Percentiles rank a stretch among this genome's conserved stretches.
phyloP scores from a whole-genome alignment of 37 sponge, comb jelly and placozoan genomes.

The Sycon ciliatum region DNA sequence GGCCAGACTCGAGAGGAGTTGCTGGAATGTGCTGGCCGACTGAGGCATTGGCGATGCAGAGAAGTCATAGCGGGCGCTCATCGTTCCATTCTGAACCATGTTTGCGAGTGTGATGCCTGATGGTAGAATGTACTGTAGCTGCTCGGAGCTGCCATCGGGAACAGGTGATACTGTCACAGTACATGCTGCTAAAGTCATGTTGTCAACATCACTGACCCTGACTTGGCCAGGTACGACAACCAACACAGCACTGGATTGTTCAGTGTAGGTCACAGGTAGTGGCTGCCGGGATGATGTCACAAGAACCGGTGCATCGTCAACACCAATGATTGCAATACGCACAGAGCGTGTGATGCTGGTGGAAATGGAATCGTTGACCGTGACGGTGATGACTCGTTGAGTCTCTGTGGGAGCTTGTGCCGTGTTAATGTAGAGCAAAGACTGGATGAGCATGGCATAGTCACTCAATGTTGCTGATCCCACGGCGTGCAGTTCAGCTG shows the following conservation, averaged over 20 bases:
- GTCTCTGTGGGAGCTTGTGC: conserved; percentile 41
- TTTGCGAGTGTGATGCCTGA: no score
- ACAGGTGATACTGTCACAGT: conserved; percentile 25
- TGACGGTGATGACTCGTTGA: conserved; percentile 14
- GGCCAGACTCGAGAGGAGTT: conserved; percentile 11
- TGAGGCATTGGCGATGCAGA: no score
- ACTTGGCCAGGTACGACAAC: background rate
- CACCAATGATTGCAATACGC: conserved; percentile 10
- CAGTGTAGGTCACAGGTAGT: conserved; percentile 24
- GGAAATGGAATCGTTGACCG: conserved; percentile 37
- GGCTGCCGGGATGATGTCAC: conserved; percentile 23
- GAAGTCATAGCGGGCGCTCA: no score
- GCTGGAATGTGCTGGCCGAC: no score
- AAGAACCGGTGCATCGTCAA: conserved; percentile 43
- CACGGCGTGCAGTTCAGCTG: no score
- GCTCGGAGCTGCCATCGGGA: conserved; percentile 37
- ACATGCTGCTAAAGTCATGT: conserved; percentile 8
- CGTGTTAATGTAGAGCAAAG: conserved; percentile 37
- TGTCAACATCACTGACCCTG: conserved; percentile 41
- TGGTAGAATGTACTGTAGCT: conserved; percentile 23
- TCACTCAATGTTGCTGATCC: conserved; percentile 34
- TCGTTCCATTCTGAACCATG: no score
- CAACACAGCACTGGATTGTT: conserved; percentile 28
- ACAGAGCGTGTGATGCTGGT: conserved; percentile 10
- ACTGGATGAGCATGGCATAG: conserved; percentile 16